Conservation (phyloP, 2,888 invertebrate species). For the Stegana nigrithorax region DNA sequence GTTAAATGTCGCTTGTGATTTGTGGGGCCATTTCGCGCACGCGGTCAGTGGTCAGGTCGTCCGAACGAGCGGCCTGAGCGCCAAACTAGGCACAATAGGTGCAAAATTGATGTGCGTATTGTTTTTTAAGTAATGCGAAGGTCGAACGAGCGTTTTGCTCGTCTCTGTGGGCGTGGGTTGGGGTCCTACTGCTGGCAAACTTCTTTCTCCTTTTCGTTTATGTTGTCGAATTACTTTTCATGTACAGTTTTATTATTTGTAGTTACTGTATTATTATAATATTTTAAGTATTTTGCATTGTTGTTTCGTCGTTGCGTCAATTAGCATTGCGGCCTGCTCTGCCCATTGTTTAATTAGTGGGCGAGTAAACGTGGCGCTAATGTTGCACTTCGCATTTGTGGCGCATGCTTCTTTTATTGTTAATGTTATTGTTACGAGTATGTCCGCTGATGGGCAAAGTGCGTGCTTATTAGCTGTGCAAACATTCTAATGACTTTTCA, state of each 20-base stretch:
- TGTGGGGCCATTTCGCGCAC: constrained; percentile 1
- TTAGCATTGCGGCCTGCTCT: no score
- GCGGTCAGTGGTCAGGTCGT: constrained; percentile 59
- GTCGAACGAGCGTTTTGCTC: constrained; percentile 62
- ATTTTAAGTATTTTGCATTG: no score
- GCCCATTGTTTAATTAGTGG: no score
- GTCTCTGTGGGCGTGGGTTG: constrained; percentile 68
- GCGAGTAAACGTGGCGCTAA: no score
- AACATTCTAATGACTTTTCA: no score
- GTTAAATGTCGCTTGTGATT: background rate
- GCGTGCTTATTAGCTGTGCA: no score
- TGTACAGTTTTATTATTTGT: background rate
- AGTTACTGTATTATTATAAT: no score
- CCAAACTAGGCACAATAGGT: constrained; percentile 66
- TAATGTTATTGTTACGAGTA: no score
- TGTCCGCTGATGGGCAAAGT: no score
- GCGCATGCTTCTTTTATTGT: background rate
- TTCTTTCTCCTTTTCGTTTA: constrained; percentile 30
- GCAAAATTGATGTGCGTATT: constrained; percentile 47
- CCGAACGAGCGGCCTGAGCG: constrained; percentile 68
- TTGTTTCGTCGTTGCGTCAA: no score
- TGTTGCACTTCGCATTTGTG: no score
- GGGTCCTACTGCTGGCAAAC: constrained; percentile 66
- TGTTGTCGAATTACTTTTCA: background rate
- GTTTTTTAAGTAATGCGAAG: constrained; percentile 42